phyloP scores from a whole-genome alignment of 1,140 invertebrate species.

The Drosophila watanabei region DNA sequence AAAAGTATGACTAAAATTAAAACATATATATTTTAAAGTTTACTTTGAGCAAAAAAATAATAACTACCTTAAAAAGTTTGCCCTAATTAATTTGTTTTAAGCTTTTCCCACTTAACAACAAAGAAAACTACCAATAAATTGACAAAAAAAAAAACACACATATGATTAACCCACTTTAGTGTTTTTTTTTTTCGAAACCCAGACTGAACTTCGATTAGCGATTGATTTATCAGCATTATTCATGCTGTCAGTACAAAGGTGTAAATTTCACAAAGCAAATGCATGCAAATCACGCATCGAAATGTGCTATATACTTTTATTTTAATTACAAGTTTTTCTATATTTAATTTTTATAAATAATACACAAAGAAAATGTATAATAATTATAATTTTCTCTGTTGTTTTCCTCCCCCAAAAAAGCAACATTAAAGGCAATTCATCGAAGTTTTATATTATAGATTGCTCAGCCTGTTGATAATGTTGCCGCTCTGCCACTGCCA shows the following conservation, averaged over 20 bases:
- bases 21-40: background rate
- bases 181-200: background rate
- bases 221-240: conserved; percentile 28
- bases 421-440: background rate
- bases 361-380: too few relatives aligned
- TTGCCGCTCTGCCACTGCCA: background rate
- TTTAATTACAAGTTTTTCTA: background rate
- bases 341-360: background rate
- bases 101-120: background rate
- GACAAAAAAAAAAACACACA: background rate
- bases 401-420: background rate
- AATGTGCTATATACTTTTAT: conserved; percentile 1
- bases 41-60: too few relatives aligned
- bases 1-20: background rate
- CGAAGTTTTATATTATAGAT: background rate
- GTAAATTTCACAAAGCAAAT: conserved; percentile 5
- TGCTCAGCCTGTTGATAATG: conserved; percentile 13
- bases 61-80: background rate
- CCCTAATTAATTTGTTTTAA: background rate
- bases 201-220: conserved; percentile 7
- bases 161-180: background rate
- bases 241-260: conserved; percentile 34
- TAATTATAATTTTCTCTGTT: background rate
- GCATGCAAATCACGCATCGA: conserved; percentile 16
- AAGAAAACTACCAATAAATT: background rate